Base-by-base conservation (phyloP, 37 sponge, comb jelly and placozoan genomes). In the Petrosia ficiformis region DNA sequence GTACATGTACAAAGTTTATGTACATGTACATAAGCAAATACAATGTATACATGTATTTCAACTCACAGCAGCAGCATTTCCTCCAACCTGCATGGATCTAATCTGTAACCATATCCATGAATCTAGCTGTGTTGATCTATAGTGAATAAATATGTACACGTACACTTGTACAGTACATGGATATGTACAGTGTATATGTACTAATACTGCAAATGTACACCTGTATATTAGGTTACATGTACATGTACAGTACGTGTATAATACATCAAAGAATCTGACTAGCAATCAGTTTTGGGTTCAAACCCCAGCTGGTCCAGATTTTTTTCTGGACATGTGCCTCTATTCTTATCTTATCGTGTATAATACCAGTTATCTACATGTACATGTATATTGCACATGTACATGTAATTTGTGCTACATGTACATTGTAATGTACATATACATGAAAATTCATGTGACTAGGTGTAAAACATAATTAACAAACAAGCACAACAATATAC, bases 51-150 rank as follows among this genome's bases (percentile, higher is more conserved):
- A 70, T n/a, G 42, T 31, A 10, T 43, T 3, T 5, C 32, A 75
- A 86, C 94, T 90, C 42, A 97, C 96, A 76, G 99, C 99, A 40
- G 84, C 73, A 39, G 92, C 97, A 76, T 99, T 99, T 4, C 99
- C 99, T 42, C 97, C 97, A 0, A 96, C 94, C 79, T 99, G 99
- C 99, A 99, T 99, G 29, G 73, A 71, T n/a, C 94, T 71, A 21
- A 99, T 71, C 72, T 96, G 97, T 29, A 86, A 74, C 99, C 99
- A 99, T 29, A 92, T 89, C 99, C 99, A 99, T 30, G 87, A 83
- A 65, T 99, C 99, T 60, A 99, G 88, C 54, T 94, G 94, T 0
- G 94, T 93, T 16, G 97, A 96, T 76, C 95, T 94, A 67, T 31
- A 66, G 16, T 36, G 3, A 31, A 66, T 48, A 48, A 48, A 48